Evolutionary conservation across 1,140 invertebrate species (phyloP), one percentile per base, ranked within the genome.

Genomic region (Drosophila arawakana): DNA sequence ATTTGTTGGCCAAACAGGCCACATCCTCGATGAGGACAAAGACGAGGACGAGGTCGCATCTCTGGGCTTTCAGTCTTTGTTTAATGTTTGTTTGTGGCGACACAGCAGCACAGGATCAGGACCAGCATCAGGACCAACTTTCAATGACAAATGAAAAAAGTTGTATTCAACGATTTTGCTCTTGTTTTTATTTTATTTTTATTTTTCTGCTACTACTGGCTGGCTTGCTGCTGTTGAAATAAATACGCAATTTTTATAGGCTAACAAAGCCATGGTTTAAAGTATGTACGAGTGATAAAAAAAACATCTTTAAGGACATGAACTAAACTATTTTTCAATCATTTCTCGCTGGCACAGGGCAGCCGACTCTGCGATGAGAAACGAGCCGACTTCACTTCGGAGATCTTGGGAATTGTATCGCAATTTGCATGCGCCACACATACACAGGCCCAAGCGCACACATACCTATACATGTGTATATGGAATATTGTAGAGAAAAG

Each of bases 71-170:
- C 41, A 81, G 68, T 70, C 76, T 76, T 71, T 85, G 76, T 74
- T 83, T 86, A 83, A 86, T 86, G 84, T 86, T 86, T 80, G 84
- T 82, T 82, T 84, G 84, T 41, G 77, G 84, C 76, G 43, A 65
- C 54, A 69, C 58, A 66, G 54, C 70, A 55, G 11, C 44, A 30
- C 25, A 43, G 62, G 50, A 65, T 44, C 41, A 11, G 44, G 15
- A 34, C 34, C 68, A 46, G 63, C 21, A 62, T 15, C 73, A 83
- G 77, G 84, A 88, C 84, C 77, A 88, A 88, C 80, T 88, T 88
- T 88, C 80, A 88, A 89, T 88, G 84, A 88, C 84, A 88, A 89
- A 88, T 89, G 84, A 89, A 89, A 89, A 88, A 88, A 88, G 84
- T 88, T 88, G 55, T 60, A 21, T 67, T 47, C 43, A 37, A 21